Evolutionary conservation across 23 tunicate genomes (phyloP), one percentile per base, ranked within the genome.

Genomic region (Diplosoma virens): DNA sequence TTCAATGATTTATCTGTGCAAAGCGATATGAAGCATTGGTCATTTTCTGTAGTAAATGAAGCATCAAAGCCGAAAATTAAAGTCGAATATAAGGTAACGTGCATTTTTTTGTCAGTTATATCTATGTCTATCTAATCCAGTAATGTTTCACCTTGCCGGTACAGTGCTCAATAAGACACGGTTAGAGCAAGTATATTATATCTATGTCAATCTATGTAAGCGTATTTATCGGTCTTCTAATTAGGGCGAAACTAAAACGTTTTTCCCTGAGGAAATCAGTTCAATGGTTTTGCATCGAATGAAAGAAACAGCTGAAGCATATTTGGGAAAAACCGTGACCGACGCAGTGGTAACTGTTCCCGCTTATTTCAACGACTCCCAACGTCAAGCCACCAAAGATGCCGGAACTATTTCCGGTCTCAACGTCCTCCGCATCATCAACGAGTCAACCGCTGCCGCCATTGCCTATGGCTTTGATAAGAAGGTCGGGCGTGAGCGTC

Each of bases 391-490:
- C 24, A 84, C 89, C 58, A 85, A 85, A 36, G 91, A 85, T 37
- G 91, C 91, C 26, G 91, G 91, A 18, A 75, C 91, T 2, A 85
- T 85, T 59, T 85, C 86, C 45, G 87, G 87, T 0, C 35, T 82
- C 31, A 82, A 82, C 60, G 87, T 82, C 7, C 82, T 82, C 27
- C 79, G 91, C 33, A 80, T 85, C 63, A 80, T 80, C 85, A 85
- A 85, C 72, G 91, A 85, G 46, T 86, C 91, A 17, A 85, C 91
- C 30, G 91, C 91, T 0, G 91, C 91, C 0, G 91, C 91, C 27
- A 85, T 85, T 37, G 91, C 91, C 29, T 85, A 85, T 32, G 91
- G 91, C 28, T 59, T 85, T 18, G 91, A 85, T 41, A 80, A 85
- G 37, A 85, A 85, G 87, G 91, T 85, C 5, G 91, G 91, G 0